Evolutionary conservation across 1,140 invertebrate species (phyloP).

Genomic region (Bacillus rossius): DNA sequence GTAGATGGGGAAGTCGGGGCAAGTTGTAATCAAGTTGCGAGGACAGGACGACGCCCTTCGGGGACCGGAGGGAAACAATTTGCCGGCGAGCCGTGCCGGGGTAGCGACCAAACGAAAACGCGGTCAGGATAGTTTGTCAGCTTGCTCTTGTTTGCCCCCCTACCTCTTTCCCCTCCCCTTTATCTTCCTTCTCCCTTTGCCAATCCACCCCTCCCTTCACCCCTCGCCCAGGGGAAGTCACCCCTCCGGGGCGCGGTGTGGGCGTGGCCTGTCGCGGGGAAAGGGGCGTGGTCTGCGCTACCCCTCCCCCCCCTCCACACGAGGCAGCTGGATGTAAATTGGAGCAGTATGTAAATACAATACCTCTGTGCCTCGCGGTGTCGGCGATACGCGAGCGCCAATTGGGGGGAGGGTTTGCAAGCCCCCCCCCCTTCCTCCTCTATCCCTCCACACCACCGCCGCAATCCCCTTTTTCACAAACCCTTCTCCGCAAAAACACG

Average conservation of each 20-base stretch:
- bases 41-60: not conserved
- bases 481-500: no score
- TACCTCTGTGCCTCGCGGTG: no score
- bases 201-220: not conserved
- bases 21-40: no score
- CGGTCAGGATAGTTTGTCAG: conserved; percentile 18
- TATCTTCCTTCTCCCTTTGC: not conserved
- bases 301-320: not conserved
- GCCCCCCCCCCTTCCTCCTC: no score
- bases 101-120: conserved; percentile 14
- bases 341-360: conserved; percentile 13
- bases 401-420: no score
- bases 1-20: no score
- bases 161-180: not conserved
- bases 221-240: not conserved
- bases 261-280: not conserved
- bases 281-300: not conserved
- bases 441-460: no score
- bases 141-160: not conserved
- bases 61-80: conserved; percentile 11
- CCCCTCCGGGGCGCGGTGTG: no score
- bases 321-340: conserved; percentile 1
- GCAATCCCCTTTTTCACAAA: no score
- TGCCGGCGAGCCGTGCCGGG: not conserved
- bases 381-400: no score